These are phyloP conservation scores for Podabrus alpinus DNA, from an alignment of 2,888 invertebrate genomes.

Conservation along the genomic window DNA sequence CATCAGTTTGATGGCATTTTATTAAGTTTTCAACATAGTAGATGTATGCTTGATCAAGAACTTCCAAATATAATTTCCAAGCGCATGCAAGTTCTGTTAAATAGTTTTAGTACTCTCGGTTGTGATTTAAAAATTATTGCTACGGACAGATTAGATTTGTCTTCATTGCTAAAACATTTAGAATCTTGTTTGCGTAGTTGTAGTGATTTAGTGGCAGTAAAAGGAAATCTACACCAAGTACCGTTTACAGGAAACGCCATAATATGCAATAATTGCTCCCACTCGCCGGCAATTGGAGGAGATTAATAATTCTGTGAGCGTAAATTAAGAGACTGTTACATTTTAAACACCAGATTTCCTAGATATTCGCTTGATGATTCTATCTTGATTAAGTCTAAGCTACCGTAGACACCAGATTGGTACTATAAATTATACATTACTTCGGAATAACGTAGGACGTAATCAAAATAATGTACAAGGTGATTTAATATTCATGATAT, in stretches of 20 bases:
- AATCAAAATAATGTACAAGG: slow-evolving; percentile 1
- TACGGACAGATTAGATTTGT: slow-evolving; percentile 35
- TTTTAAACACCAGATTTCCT: slow-evolving; percentile 21
- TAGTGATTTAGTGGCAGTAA: slow-evolving; percentile 32
- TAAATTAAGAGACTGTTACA: slow-evolving; percentile 26
- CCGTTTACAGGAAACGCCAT: slow-evolving; percentile 18
- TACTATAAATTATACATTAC: slow-evolving; percentile 1
- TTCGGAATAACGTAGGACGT: neutral
- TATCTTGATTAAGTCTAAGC: slow-evolving; percentile 17
- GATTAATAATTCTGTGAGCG: slow-evolving; percentile 22
- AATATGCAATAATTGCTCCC: slow-evolving; percentile 25
- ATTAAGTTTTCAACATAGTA: slow-evolving; percentile 46
- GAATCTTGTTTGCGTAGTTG: slow-evolving; percentile 32
- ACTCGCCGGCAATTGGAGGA: slow-evolving; percentile 24
- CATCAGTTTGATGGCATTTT: slow-evolving; percentile 49
- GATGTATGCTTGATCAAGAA: slow-evolving; percentile 43
- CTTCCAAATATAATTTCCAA: slow-evolving; percentile 42
- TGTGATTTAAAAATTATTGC: slow-evolving; percentile 36
- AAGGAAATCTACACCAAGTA: slow-evolving; percentile 26
- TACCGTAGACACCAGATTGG: slow-evolving; percentile 1
- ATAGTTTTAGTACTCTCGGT: slow-evolving; percentile 32
- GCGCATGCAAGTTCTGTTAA: slow-evolving; percentile 32
- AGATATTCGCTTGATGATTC: slow-evolving; percentile 11
- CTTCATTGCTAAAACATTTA: slow-evolving; percentile 39
- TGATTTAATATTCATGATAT: no score